Conservation (phyloP, 2,888 invertebrate species). For the Pseudococcus longispinus region DNA sequence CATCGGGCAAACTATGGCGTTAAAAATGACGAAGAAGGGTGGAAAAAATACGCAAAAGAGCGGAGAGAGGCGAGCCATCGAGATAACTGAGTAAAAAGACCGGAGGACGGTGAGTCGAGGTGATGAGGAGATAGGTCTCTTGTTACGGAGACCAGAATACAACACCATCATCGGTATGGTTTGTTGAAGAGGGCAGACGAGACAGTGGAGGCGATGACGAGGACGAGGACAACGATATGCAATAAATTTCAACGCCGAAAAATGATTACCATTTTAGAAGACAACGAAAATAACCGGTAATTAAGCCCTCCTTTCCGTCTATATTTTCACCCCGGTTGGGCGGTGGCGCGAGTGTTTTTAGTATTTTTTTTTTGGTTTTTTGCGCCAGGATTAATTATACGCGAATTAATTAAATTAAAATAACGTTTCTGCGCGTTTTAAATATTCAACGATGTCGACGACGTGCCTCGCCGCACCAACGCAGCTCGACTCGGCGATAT, state of each 20-base stretch:
- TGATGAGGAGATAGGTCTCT: background rate
- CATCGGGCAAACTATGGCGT: background rate
- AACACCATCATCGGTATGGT: background rate
- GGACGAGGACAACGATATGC: conserved; percentile 1
- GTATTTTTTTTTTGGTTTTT: background rate
- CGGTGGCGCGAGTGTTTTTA: background rate
- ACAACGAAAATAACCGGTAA: conserved; percentile 38
- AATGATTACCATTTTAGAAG: conserved; percentile 38
- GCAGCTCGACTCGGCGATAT: too few species aligned
- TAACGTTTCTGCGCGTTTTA: conserved; percentile 32
- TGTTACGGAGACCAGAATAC: background rate
- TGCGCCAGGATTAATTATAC: conserved; percentile 15
- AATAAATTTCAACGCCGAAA: conserved; percentile 41
- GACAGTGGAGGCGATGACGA: background rate
- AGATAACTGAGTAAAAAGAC: background rate
- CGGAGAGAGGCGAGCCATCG: background rate
- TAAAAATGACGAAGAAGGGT: background rate
- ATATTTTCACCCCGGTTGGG: background rate
- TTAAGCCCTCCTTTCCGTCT: background rate
- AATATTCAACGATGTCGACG: conserved; percentile 2
- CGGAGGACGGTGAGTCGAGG: background rate
- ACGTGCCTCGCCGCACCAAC: background rate
- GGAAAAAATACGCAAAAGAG: background rate
- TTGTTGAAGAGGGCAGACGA: background rate
- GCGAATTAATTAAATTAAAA: conserved; percentile 41